Evolutionary conservation across 2,888 invertebrate genomes (phyloP), one percentile per base, ranked within the genome.

Genomic region (Ametastegia equiseti): DNA sequence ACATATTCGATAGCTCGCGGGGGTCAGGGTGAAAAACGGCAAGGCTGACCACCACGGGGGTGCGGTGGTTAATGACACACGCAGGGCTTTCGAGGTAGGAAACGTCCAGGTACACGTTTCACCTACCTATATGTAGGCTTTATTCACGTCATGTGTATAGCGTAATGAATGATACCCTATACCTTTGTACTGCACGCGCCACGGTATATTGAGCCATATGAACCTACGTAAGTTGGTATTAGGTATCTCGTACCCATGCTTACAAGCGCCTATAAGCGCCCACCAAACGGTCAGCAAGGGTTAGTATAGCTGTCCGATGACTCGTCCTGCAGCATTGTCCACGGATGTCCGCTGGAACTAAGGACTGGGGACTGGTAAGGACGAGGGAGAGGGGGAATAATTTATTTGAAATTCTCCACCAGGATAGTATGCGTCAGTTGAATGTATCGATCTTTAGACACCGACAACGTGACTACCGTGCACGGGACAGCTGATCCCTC

Each of bases 361-460:
- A 33, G 19, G 19, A 13, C 7, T 13, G 65, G 36, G 19, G 33
- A 39, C 39, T 5, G 36, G 9, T 45, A 50, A 15, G 67, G 39
- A 39, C 33, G 36, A 36, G 36, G 27, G 36, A n/a, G 42, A 69
- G 69, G 73, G 73, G 73, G 63, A 9, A 47, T n/a, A 15, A 69
- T 30, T 50, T 30, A 47, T 73, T 73, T 73, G 47, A 73, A 73
- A 73, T 73, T 73, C 73, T 73, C 50, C 9, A 47, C 47, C 50
- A 47, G 47, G 27, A 30, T 47, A 54, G 54, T 47, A 45, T 71
- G 23, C 73, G 73, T 73, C 73, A 50, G 27, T 47, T 73, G 73
- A 73, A 73, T 54, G 23, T 73, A 73, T 73, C 73, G 73, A 73
- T 73, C 50, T 47, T 47, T 11, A 73, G 73, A 73, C 47, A 47